These are phyloP conservation scores for Hemiprocne comata DNA, from an alignment of 2,113 vertebrate species.

Conservation along the genomic window DNA sequence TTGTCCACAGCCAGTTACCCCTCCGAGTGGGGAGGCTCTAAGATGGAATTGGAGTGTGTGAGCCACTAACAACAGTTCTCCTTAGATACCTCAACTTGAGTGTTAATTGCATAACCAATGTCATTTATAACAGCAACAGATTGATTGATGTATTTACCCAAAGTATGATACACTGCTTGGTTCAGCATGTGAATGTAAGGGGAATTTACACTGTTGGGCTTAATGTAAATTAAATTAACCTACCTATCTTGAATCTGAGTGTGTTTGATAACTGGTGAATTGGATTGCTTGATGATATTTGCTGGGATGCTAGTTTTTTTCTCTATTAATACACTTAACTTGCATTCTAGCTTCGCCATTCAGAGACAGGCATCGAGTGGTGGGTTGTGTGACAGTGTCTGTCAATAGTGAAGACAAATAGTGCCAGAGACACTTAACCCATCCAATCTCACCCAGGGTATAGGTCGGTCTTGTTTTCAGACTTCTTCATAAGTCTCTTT, in stretches of 20 bases:
- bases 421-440: constrained; percentile 88
- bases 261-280: constrained; percentile 76
- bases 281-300: constrained; percentile 84
- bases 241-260: constrained; percentile 71
- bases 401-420: constrained; percentile 90
- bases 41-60: constrained; percentile 59
- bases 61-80: constrained; percentile 64
- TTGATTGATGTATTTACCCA: constrained; percentile 44
- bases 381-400: constrained; percentile 90
- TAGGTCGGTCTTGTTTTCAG: constrained; percentile 88
- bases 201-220: constrained; percentile 72
- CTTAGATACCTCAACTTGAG: constrained; percentile 23
- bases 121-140: constrained; percentile 16
- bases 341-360: constrained; percentile 89
- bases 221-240: constrained; percentile 77
- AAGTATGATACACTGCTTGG: constrained; percentile 65
- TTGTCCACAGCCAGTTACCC: constrained; percentile 25
- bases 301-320: constrained; percentile 87
- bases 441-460: constrained; percentile 88
- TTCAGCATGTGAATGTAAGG: constrained; percentile 71
- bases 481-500: constrained; percentile 83
- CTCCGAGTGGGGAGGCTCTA: constrained; percentile 4
- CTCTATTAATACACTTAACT: constrained; percentile 91
- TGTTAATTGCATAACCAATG: constrained; percentile 33
- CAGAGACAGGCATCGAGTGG: constrained; percentile 88